These are phyloP conservation scores for Agrenia bidenticulata DNA, from an alignment of 2,888 invertebrate species.

Conservation along the genomic window DNA sequence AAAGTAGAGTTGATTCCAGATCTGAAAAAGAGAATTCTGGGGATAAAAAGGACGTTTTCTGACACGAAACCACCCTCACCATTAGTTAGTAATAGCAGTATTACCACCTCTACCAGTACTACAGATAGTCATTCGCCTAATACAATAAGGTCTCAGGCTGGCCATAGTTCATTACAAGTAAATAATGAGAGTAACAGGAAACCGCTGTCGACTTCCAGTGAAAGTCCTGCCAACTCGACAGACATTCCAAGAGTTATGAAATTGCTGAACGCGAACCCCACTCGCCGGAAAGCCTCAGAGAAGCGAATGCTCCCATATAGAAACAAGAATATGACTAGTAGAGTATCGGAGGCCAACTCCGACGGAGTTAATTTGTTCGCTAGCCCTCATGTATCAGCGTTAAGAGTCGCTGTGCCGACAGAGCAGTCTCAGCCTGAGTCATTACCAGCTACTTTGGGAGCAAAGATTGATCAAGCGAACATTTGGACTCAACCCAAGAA, in stretches of 20 bases:
- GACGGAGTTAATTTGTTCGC: conserved; percentile 16
- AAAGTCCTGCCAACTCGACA: conserved; percentile 12
- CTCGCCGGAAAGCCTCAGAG: background rate
- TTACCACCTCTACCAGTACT: background rate
- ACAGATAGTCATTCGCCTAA: background rate
- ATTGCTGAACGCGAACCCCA: background rate
- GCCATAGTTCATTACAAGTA: conserved; percentile 23
- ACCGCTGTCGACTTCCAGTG: conserved; percentile 11
- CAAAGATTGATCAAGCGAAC: background rate
- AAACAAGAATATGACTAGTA: background rate
- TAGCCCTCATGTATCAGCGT: background rate
- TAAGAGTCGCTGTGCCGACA: conserved; percentile 13
- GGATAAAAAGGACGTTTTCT: conserved; percentile 23
- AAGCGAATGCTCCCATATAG: background rate
- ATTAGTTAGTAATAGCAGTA: background rate
- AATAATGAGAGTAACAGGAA: conserved; percentile 25
- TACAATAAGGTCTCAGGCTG: conserved; percentile 12
- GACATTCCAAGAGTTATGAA: background rate
- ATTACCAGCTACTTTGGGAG: conserved; percentile 18
- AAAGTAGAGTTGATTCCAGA: background rate
- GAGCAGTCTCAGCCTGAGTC: background rate
- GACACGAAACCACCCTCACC: background rate
- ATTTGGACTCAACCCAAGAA: background rate
- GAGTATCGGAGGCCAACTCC: background rate
- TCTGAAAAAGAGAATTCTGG: conserved; percentile 29